Evolutionary conservation across 2,888 invertebrate genomes (phyloP).

Genomic region (Drosophila mimetica): DNA sequence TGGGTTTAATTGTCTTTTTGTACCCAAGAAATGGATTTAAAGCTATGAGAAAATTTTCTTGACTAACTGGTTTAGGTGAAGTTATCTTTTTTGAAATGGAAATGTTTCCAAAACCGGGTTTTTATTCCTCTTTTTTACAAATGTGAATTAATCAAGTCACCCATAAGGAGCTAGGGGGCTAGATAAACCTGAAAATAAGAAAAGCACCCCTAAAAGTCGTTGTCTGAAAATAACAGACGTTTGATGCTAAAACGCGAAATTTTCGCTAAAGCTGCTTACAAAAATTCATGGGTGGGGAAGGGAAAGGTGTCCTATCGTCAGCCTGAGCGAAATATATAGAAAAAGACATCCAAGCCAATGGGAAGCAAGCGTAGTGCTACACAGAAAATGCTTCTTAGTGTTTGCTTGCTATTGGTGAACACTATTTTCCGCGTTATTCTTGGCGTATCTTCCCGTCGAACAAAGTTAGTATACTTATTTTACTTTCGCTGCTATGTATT

Average conservation of each 20-base stretch:
- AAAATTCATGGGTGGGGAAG: neutral
- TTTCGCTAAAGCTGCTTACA: neutral
- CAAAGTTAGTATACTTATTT: neutral
- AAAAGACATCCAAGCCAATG: slow-evolving; percentile 48
- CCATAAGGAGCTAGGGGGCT: neutral
- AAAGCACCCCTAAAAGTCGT: slow-evolving; percentile 1
- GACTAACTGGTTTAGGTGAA: slow-evolving; percentile 57
- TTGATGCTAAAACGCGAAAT: slow-evolving; percentile 12
- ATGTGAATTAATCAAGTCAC: slow-evolving; percentile 8
- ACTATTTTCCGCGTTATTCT: slow-evolving; percentile 3
- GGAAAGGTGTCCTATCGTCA: neutral
- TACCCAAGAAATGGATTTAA: slow-evolving; percentile 49
- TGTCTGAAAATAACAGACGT: neutral
- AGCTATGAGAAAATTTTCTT: slow-evolving; percentile 63
- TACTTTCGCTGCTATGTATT: neutral
- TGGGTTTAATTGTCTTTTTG: slow-evolving; percentile 46
- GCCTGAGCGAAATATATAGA: slow-evolving; percentile 12
- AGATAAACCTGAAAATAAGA: neutral
- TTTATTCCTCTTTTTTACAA: slow-evolving; percentile 43
- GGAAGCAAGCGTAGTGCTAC: slow-evolving; percentile 41
- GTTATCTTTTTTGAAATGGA: slow-evolving; percentile 3
- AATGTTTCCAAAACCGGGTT: slow-evolving; percentile 52
- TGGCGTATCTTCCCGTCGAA: neutral
- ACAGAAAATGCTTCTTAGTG: slow-evolving; percentile 20
- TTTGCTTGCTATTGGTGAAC: slow-evolving; percentile 53